Percentiles rank a stretch among this genome's conserved stretches.
Evolutionary conservation across 2,888 invertebrate genomes (phyloP).

Genomic region (Melinaea menophilus): DNA sequence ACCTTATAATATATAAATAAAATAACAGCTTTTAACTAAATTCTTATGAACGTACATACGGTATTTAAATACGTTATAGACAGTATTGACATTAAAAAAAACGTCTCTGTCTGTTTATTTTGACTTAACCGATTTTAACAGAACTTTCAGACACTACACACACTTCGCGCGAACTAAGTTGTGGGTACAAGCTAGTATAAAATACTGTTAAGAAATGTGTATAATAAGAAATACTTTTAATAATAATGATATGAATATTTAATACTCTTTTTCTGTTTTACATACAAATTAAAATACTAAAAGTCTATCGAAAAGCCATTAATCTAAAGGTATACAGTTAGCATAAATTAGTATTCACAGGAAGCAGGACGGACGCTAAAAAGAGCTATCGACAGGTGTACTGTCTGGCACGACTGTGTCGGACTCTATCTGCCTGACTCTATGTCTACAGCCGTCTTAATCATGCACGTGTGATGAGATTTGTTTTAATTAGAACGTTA

Average conservation of each 20-base stretch:
- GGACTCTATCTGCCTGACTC: slow-evolving; percentile 12
- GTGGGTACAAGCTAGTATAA: no score
- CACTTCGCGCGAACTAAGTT: no score
- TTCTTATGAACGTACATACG: no score
- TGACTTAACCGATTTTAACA: no score
- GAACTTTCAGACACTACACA: no score
- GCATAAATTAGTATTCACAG: slow-evolving; percentile 17
- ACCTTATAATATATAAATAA: neutral
- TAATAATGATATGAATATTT: no score
- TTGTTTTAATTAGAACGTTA: slow-evolving; percentile 22
- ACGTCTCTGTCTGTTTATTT: no score
- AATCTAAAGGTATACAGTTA: slow-evolving; percentile 4
- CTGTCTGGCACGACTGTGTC: slow-evolving; percentile 18
- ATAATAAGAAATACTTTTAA: no score
- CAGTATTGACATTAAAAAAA: no score
- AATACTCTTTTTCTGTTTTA: neutral
- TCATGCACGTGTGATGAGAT: slow-evolving; percentile 22
- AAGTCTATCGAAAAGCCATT: slow-evolving; percentile 1
- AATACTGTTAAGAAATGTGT: no score
- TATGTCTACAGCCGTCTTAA: slow-evolving; percentile 15
- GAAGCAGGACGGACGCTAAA: slow-evolving; percentile 9
- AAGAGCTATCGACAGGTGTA: slow-evolving; percentile 13
- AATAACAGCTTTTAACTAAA: neutral
- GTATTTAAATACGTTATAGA: no score
- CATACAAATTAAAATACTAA: slow-evolving; percentile 4